phyloP scores from a whole-genome alignment of 2,113 vertebrate species.

The Eublepharis macularius region DNA sequence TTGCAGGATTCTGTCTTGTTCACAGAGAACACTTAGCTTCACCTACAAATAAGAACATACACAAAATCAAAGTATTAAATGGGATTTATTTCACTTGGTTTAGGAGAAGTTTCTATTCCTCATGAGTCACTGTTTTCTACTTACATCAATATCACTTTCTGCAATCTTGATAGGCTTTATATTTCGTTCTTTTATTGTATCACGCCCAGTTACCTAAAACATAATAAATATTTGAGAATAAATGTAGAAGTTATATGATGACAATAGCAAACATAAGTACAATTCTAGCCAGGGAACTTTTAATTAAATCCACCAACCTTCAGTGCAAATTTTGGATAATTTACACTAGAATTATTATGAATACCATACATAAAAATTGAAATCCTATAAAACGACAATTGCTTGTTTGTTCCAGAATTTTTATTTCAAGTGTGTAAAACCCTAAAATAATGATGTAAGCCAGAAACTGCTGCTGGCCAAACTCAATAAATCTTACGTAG shows the following conservation, averaged over 20 bases:
- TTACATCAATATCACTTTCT: constrained; percentile 95
- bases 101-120: neutral
- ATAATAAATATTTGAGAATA: constrained; percentile 5
- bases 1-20: constrained; percentile 96
- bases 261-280: neutral
- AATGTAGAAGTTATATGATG: constrained; percentile 37
- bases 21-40: constrained; percentile 93
- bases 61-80: neutral
- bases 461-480: neutral
- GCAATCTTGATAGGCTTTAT: constrained; percentile 92
- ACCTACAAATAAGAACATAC: constrained; percentile 77
- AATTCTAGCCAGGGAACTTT: neutral
- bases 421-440: neutral
- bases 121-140: constrained; percentile 60
- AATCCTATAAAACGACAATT: neutral
- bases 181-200: constrained; percentile 84
- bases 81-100: neutral
- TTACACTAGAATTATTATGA: neutral
- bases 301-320: neutral
- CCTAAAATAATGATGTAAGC: neutral
- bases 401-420: neutral
- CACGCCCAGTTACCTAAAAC: constrained; percentile 88
- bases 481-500: neutral
- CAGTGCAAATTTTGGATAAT: neutral
- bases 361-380: neutral